phyloP scores from a whole-genome alignment of 2,113 vertebrate genomes.

The Bambusicola thoracicus region DNA sequence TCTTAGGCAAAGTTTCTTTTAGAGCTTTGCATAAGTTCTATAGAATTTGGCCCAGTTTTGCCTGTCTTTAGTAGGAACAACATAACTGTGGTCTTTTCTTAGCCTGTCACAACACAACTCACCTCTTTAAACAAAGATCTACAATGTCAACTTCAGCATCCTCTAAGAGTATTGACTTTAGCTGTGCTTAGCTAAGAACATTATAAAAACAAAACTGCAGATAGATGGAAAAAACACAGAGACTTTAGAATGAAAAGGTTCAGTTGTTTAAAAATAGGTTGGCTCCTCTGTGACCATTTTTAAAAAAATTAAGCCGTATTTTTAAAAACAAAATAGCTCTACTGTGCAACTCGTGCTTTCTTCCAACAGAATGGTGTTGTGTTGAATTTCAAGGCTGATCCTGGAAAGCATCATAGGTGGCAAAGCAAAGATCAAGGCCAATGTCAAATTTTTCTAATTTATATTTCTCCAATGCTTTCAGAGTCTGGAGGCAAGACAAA shows the following conservation, averaged over 20 bases:
- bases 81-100: neutral
- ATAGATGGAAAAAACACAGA: neutral
- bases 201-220: neutral
- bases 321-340: constrained; percentile 21
- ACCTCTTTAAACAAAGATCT: neutral
- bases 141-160: neutral
- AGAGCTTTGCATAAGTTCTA: neutral
- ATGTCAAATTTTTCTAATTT: constrained; percentile 23
- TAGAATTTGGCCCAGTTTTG: neutral
- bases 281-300: neutral
- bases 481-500: constrained; percentile 4
- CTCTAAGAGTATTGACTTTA: neutral
- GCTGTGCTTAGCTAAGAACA: constrained; percentile 1
- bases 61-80: neutral
- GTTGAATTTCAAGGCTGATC: constrained; percentile 54
- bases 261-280: constrained; percentile 29
- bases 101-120: neutral
- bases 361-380: constrained; percentile 8
- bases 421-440: constrained; percentile 52
- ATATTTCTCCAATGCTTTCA: constrained; percentile 9
- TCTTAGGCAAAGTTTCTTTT: neutral
- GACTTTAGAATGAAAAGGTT: constrained; percentile 13
- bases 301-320: neutral
- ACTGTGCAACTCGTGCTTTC: constrained; percentile 16
- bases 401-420: constrained; percentile 46